Conservation (phyloP, 2,888 invertebrate species). For the Xestia ashworthii region DNA sequence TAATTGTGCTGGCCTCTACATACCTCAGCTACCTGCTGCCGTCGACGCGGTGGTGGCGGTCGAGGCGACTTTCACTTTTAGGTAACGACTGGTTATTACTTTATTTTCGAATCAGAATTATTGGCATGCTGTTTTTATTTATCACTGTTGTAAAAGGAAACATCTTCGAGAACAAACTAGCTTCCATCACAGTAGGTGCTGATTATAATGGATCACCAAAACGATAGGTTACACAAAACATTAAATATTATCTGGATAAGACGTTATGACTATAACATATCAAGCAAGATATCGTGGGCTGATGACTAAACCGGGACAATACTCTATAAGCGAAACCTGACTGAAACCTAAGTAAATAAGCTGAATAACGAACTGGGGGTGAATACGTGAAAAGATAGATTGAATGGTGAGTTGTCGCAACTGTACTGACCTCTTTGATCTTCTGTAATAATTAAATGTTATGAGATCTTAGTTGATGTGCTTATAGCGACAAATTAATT, state of each 20-base stretch:
- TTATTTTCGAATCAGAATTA: constrained; percentile 41
- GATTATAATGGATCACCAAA: constrained; percentile 24
- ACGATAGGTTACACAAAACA: constrained; percentile 43
- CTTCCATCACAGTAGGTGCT: constrained; percentile 47
- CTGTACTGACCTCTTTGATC: constrained; percentile 58
- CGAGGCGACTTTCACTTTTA: constrained; percentile 61
- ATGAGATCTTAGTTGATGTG: constrained; percentile 57
- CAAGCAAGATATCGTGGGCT: constrained; percentile 66
- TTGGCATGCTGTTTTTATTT: constrained; percentile 57
- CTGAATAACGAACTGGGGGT: constrained; percentile 52
- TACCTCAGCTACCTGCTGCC: constrained; percentile 37
- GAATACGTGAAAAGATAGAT: constrained; percentile 61
- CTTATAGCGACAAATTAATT: constrained; percentile 46
- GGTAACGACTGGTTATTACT: constrained; percentile 55
- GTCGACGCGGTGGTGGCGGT: constrained; percentile 45
- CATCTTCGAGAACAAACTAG: constrained; percentile 16
- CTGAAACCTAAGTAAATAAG: constrained; percentile 55
- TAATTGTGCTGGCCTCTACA: constrained; percentile 39
- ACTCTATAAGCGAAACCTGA: constrained; percentile 39
- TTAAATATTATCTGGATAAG: constrained; percentile 26
- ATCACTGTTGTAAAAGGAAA: constrained; percentile 30
- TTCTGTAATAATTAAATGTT: constrained; percentile 41
- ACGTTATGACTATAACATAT: constrained; percentile 21
- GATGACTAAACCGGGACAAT: constrained; percentile 63
- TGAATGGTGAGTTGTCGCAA: constrained; percentile 64